phyloP scores from a whole-genome alignment of 1,140 invertebrate species.

The Eriosoma lanigerum region DNA sequence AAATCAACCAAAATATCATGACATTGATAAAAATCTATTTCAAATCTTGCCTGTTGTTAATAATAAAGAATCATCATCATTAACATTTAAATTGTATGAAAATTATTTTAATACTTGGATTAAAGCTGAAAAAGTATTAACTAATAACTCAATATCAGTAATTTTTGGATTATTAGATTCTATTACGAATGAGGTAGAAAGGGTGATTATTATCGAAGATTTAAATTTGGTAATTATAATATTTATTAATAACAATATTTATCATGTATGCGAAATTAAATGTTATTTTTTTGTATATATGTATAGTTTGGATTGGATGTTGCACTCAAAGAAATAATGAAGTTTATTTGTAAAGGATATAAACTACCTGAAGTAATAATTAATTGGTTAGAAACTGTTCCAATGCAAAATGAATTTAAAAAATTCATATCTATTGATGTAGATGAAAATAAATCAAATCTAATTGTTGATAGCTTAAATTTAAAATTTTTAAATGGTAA shows the following conservation, averaged over 20 bases:
- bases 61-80: neutral
- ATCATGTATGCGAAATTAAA: neutral
- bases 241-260: neutral
- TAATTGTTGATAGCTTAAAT: slow-evolving; percentile 23
- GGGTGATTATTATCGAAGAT: slow-evolving; percentile 12
- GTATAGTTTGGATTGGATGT: slow-evolving; percentile 38
- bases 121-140: slow-evolving; percentile 13
- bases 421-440: slow-evolving; percentile 14
- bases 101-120: slow-evolving; percentile 33
- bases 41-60: slow-evolving; percentile 12
- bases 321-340: slow-evolving; percentile 47
- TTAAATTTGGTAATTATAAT: slow-evolving; percentile 37
- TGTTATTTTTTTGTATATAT: neutral
- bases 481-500: slow-evolving; percentile 37
- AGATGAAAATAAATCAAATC: slow-evolving; percentile 28
- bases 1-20: no score
- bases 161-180: slow-evolving; percentile 38
- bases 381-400: slow-evolving; percentile 13
- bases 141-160: slow-evolving; percentile 41
- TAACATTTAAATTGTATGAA: neutral
- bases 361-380: neutral
- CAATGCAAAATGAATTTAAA: slow-evolving; percentile 43
- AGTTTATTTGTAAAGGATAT: slow-evolving; percentile 28
- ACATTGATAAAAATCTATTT: neutral
- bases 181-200: neutral